Evolutionary conservation across 2,113 vertebrate genomes (phyloP), one percentile per base, ranked within the genome.

Genomic region (Holacanthus passer): DNA sequence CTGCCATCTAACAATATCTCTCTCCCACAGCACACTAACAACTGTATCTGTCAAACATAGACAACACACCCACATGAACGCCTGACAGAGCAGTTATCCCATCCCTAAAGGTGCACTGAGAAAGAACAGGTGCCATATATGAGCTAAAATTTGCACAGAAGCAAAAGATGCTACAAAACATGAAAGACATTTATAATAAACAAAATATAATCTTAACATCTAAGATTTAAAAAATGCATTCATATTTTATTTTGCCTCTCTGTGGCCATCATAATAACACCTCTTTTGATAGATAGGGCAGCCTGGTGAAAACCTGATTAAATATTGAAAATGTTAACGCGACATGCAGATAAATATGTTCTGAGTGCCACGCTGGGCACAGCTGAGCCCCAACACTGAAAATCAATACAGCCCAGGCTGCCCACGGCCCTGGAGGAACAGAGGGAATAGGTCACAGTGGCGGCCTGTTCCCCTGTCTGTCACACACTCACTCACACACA

Each of bases 321-420:
- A 93, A 94, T 92, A 92, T 92, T 94, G 89, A 93, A 92, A 91
- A 92, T 91, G 92, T 93, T 90, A 92, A 92, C 69, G 75, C 79
- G 82, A 89, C 90, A 84, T 89, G 87, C 84, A 87, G 89, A 91
- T 92, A 92, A 91, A 94, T 93, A 84, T 93, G 93, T 87, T 91
- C 87, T 79, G 88, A 92, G 91, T 87, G 86, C 87, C 91, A 91
- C 29, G 81, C 88, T 88, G 89, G 88, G 91, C 90, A 86, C 92
- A 93, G 92, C 91, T 94, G 93, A 94, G 92, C 88, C 91, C 88
- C 91, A 73, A 35, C 55, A 43, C 84, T 62, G 79, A 86, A 88
- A 93, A 94, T 93, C 92, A 92, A 94, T 93, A 93, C 58, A 35
- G 81, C 73, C 72, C 82, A 50, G 87, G 81, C 92, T 81, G 85